A percentile compares a stretch with the other conserved stretches of the same genome.
These are phyloP conservation scores for Microtus pennsylvanicus DNA, from an alignment of 2,113 vertebrate species.

Conservation along the genomic window DNA sequence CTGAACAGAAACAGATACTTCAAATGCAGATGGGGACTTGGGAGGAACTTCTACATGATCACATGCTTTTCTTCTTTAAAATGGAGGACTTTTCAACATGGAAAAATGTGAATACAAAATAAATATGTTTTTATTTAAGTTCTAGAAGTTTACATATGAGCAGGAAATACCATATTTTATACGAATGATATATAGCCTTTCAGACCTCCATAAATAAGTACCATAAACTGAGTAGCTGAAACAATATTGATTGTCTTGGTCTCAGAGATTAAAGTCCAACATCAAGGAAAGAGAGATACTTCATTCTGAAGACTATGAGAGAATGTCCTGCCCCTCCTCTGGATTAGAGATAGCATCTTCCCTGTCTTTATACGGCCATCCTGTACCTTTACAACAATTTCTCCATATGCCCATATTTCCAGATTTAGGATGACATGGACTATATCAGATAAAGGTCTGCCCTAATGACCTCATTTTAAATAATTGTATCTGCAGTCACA, in stretches of 20 bases:
- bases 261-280: neutral
- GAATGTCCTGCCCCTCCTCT: neutral
- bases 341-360: neutral
- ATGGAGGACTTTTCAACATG: neutral
- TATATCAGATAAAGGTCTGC: neutral
- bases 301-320: neutral
- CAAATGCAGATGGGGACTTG: neutral
- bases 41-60: neutral
- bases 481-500: neutral
- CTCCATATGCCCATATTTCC: neutral
- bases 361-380: neutral
- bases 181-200: neutral
- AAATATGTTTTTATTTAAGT: neutral
- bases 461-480: neutral
- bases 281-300: neutral
- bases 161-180: neutral
- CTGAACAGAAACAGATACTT: neutral
- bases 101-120: neutral
- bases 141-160: conserved; percentile 19
- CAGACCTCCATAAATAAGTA: neutral
- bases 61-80: neutral
- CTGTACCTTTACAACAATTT: neutral
- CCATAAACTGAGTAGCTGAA: neutral
- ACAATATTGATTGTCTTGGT: neutral
- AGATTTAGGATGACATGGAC: neutral